Conservation (phyloP, 2,113 vertebrate genomes). For the Heterocephalus glaber region DNA sequence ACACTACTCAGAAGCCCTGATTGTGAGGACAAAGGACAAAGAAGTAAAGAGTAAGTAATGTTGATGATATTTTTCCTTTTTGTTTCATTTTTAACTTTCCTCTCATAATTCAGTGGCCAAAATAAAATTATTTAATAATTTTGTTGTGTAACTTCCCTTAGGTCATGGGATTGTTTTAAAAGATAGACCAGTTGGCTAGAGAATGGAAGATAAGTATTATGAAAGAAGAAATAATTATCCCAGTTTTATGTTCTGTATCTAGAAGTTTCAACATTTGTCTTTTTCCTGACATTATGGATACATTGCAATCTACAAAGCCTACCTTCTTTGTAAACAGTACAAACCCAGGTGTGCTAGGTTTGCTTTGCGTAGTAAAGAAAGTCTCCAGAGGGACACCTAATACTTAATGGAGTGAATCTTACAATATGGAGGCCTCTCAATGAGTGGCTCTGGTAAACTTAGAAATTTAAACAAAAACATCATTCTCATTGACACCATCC, state of each 20-base stretch:
- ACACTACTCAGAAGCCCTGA: not conserved
- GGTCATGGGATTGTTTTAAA: not conserved
- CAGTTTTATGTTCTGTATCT: not conserved
- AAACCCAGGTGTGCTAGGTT: not conserved
- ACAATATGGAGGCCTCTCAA: not conserved
- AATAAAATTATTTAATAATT: conserved; percentile 30
- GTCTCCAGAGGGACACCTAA: not conserved
- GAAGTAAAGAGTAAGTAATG: not conserved
- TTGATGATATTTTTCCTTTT: not conserved
- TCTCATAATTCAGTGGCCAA: not conserved
- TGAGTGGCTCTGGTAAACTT: not conserved
- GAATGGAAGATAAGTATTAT: not conserved
- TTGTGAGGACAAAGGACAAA: not conserved
- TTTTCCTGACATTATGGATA: not conserved
- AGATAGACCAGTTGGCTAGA: not conserved
- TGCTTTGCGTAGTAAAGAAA: not conserved
- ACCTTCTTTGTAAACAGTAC: not conserved
- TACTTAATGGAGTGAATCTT: not conserved
- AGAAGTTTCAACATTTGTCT: not conserved
- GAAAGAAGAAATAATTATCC: not conserved
- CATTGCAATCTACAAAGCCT: not conserved
- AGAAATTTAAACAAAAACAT: not conserved
- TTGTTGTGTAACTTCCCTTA: not conserved
- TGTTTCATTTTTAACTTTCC: conserved; percentile 36
- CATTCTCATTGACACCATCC: not conserved